Base-by-base conservation (phyloP, 2,113 vertebrate species). In the Orycteropus afer region DNA sequence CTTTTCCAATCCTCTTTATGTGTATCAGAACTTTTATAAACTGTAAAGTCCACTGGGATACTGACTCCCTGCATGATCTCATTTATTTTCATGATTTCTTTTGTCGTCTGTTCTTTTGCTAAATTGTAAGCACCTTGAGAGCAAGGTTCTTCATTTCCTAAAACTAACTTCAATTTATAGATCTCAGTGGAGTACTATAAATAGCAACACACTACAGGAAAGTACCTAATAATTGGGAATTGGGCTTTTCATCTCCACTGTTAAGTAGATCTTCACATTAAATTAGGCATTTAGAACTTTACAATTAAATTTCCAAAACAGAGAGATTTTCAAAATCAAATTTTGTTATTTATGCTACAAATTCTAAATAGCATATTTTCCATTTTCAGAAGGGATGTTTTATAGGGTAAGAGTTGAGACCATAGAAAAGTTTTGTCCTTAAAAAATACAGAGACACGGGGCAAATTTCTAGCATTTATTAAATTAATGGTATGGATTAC, bases 101-200 rank as follows among this genome's bases (percentile, higher is more conserved):
- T 51, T 74, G 17, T 81, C 15, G 77, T 47, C 22, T 89, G 25
- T 5, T 20, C n/a, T 86, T 93, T 92, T 67, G 53, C 69, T 78
- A 90, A 91, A 80, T 59, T 85, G 12, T 85, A 90, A 95, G 86
- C 27, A 86, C 22, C 13, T 71, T 95, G 29, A 95, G 17, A 93
- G 27, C 37, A 90, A 71, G 34, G n/a, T 65, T 73, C 20, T 74
- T 90, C 29, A 76, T 94, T 92, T 76, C n/a, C n/a, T 67, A 81
- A 93, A 77, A 94, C 45, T 4, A 82, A 20, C 40, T 92, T 93
- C 45, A 76, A 76, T 77, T 89, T 67, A 90, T 29, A 5, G 27
- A 49, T 23, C 6, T 84, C 45, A 71, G 1, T 32, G 10, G 51
- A 78, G 27, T 61, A 79, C 3, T 47, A 91, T 61, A 86, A 71